Conservation (phyloP, 2,888 invertebrate genomes). For the Drosophila fulvimacula region DNA sequence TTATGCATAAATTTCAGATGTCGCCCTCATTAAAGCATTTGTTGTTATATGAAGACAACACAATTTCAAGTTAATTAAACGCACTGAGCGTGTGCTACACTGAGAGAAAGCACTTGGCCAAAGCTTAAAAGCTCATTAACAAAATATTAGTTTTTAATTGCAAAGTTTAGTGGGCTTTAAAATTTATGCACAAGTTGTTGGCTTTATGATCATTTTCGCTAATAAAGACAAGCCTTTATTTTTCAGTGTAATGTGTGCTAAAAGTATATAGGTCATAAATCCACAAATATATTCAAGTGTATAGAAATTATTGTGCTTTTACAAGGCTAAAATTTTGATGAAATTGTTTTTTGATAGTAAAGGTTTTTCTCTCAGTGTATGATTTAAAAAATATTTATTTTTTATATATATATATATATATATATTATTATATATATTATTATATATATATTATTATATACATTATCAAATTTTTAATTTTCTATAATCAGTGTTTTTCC, state of each 20-base stretch:
- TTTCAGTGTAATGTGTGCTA: neutral
- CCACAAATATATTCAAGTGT: neutral
- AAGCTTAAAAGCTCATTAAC: neutral
- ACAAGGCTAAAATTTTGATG: too few species aligned
- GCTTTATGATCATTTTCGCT: neutral
- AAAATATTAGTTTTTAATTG: neutral
- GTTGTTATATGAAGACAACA: slow-evolving; percentile 1
- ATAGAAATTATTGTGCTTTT: neutral
- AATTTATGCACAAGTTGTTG: neutral
- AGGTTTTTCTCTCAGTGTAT: too few species aligned
- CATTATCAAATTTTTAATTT: too few species aligned
- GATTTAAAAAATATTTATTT: too few species aligned
- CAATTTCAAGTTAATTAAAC: slow-evolving; percentile 29
- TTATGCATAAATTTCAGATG: slow-evolving; percentile 8
- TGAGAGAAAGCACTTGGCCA: slow-evolving; percentile 24
- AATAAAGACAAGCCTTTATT: neutral
- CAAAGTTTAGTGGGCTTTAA: neutral
- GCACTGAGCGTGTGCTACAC: slow-evolving; percentile 22
- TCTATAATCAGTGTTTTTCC: too few species aligned
- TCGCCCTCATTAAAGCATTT: slow-evolving; percentile 5
- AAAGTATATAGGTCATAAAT: neutral
- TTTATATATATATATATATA: neutral
- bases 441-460: neutral
- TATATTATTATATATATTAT: neutral
- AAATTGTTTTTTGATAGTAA: too few species aligned